A percentile compares a stretch with the other conserved stretches of the same genome.
Conservation (phyloP, 2,113 vertebrate genomes). For the Setophaga petechia region DNA sequence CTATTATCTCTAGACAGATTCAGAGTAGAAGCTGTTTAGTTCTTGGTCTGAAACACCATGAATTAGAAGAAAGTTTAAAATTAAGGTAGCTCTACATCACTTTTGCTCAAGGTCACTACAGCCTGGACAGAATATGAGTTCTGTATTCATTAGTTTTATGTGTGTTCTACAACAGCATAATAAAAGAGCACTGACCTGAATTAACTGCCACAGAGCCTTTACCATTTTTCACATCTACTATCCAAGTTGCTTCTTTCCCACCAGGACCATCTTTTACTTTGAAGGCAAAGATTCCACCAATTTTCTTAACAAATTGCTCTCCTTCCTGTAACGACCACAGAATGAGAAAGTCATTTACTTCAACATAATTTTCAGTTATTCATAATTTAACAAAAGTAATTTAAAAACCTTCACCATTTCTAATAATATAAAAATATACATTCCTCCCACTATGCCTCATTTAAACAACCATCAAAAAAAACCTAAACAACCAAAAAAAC, state of each 20-base stretch:
- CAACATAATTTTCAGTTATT: not conserved
- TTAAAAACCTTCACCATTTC: not conserved
- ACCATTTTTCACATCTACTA: conserved; percentile 92
- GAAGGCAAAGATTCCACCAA: conserved; percentile 91
- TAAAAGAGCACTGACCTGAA: conserved; percentile 77
- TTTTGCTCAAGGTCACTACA: not conserved
- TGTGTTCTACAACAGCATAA: not conserved
- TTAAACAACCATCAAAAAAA: not conserved
- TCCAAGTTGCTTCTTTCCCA: conserved; percentile 89
- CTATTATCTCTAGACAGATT: not conserved
- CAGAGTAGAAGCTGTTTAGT: not conserved
- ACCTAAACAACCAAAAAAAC: not conserved
- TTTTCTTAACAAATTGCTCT: conserved; percentile 89
- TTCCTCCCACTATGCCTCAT: not conserved
- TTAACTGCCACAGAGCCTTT: conserved; percentile 84
- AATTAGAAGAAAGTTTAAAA: not conserved
- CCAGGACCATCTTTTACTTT: conserved; percentile 90
- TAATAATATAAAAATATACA: not conserved
- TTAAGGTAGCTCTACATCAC: not conserved
- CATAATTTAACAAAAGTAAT: not conserved
- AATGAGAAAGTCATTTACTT: not conserved
- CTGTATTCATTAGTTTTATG: not conserved
- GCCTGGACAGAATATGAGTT: not conserved
- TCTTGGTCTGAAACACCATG: not conserved
- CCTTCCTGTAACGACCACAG: conserved; percentile 80